Evolutionary conservation across 2,113 vertebrate species (phyloP).

Genomic region (Ploceus nigricollis): DNA sequence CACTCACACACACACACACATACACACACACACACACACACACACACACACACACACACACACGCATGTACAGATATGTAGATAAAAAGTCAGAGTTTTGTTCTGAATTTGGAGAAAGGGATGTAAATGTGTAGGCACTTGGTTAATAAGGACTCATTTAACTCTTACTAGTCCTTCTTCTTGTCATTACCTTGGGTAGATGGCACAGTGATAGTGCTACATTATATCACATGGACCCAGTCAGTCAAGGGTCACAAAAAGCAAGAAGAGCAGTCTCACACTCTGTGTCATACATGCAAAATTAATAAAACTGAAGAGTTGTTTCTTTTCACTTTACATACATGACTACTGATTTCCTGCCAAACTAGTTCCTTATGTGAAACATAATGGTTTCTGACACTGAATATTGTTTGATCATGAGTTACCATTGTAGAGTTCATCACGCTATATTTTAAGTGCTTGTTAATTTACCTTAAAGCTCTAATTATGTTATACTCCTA

Average conservation of each 20-base stretch:
- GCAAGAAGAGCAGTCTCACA: background rate
- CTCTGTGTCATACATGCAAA: background rate
- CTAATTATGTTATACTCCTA: background rate
- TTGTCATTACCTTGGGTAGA: background rate
- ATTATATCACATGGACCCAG: too few species aligned
- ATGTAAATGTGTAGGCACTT: background rate
- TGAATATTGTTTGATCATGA: background rate
- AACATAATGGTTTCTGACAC: background rate
- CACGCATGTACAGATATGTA: fast-evolving
- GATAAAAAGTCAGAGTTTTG: background rate
- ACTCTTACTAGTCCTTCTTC: background rate
- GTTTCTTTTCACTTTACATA: background rate
- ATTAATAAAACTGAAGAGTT: background rate
- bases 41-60: background rate
- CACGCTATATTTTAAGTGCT: background rate
- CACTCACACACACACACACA: background rate
- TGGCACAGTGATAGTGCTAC: background rate
- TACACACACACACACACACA: fast-evolving
- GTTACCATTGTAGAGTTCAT: background rate
- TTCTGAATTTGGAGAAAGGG: background rate
- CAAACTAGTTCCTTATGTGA: background rate
- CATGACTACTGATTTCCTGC: background rate
- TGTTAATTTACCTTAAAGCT: background rate
- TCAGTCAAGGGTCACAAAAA: background rate
- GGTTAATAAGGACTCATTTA: background rate